phyloP scores from a whole-genome alignment of 2,888 invertebrate genomes.

The Timandra comae region DNA sequence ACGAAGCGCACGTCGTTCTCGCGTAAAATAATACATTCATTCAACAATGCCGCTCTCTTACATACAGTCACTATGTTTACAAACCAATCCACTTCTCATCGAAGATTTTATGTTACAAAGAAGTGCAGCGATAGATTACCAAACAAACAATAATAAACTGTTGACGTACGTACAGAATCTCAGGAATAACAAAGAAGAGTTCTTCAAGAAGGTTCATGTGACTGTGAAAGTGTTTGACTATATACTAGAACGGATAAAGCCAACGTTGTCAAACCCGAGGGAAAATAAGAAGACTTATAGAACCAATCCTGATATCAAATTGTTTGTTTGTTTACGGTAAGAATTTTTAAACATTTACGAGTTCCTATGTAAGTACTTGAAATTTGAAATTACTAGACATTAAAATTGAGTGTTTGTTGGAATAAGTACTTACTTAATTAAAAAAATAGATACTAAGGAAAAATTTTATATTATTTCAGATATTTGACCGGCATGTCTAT shows the following conservation, averaged over 20 bases:
- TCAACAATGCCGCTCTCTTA: not conserved
- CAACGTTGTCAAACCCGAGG: conserved; percentile 1
- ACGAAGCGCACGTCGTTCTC: not conserved
- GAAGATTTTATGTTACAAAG: not conserved
- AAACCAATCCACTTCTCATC: not conserved
- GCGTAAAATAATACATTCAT: not conserved
- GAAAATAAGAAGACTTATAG: too few species aligned
- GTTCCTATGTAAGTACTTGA: too few species aligned
- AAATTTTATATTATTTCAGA: too few species aligned
- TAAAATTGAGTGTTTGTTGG: too few species aligned
- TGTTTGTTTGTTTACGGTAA: too few species aligned
- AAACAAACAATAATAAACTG: not conserved
- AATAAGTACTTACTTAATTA: too few species aligned
- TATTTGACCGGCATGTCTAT: not conserved
- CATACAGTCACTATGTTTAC: not conserved
- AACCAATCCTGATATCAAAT: too few species aligned
- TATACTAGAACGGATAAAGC: conserved; percentile 12
- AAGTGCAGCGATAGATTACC: not conserved
- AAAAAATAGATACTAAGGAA: too few species aligned
- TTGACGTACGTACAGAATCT: not conserved
- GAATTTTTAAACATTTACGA: too few species aligned
- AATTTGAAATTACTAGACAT: too few species aligned
- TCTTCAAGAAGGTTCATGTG: conserved; percentile 12
- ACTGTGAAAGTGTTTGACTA: conserved; percentile 15
- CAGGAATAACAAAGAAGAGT: conserved; percentile 6